Conservation (phyloP, 2,888 invertebrate genomes). For the Fragum fragum region DNA sequence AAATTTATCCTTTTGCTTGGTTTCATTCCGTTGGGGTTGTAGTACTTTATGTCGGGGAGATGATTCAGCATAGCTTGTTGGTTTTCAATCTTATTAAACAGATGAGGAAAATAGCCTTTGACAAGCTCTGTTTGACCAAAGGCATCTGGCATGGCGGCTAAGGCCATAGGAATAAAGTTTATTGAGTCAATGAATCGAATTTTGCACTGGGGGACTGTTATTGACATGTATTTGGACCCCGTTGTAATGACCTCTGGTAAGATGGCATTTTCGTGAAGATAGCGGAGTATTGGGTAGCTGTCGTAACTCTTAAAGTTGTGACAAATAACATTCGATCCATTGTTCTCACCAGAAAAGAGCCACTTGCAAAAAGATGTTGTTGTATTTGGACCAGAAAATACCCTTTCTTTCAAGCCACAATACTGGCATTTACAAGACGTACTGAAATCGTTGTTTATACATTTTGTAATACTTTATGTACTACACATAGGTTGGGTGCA, state of each 20-base stretch:
- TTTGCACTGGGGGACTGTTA: conserved; percentile 36
- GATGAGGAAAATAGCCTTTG: conserved; percentile 33
- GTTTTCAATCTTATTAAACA: conserved; percentile 23
- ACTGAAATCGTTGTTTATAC: conserved; percentile 39
- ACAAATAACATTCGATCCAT: conserved; percentile 44
- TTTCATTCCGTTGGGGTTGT: conserved; percentile 37
- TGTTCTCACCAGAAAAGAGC: too few relatives aligned
- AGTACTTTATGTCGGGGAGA: conserved; percentile 26
- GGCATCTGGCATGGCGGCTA: too few relatives aligned
- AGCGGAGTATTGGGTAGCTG: conserved; percentile 48
- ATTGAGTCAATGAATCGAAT: conserved; percentile 53
- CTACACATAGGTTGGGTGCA: conserved; percentile 57
- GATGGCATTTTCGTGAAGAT: too few relatives aligned
- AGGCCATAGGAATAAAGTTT: conserved; percentile 40
- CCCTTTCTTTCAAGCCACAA: conserved; percentile 56
- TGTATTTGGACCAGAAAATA: too few relatives aligned
- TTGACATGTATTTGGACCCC: too few relatives aligned
- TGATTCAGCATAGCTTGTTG: neutral
- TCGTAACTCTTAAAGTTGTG: conserved; percentile 59
- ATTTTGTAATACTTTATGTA: conserved; percentile 48
- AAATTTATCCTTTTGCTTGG: conserved; percentile 19
- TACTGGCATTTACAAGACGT: conserved; percentile 28
- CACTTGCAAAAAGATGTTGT: too few relatives aligned
- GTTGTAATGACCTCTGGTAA: too few relatives aligned
- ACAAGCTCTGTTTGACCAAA: conserved; percentile 2